Base-by-base conservation (phyloP, 2,888 invertebrate species). In the Drosophila nr. perissopoda region DNA sequence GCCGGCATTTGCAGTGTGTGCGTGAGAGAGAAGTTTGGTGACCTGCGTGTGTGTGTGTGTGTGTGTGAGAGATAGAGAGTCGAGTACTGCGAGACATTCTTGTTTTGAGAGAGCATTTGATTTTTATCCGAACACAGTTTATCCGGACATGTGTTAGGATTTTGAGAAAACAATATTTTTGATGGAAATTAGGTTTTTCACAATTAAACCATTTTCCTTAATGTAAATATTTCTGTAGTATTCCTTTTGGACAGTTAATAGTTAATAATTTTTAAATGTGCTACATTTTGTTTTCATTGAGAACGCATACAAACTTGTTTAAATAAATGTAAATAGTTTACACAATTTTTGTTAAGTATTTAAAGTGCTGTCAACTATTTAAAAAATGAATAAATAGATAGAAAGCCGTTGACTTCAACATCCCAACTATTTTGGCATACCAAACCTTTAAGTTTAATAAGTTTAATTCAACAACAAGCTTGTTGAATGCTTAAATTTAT, bases 1-100 rank as follows among this genome's bases (percentile, higher is more conserved):
- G 88, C 87, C 87, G 91, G 87, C 87, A 90, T 90, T 84, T 73
- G 49, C 6, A n/a, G 45, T 66, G 51, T 48, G 31, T 65, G 58
- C 31, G 58, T 59, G 76, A 40, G 67, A 52, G 65, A 36, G 67
- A 7, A 31, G 29, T 42, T 31, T 33, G 36, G 29, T 45, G 33
- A 38, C 33, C 2, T 40, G 27, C 21, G 33, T 56, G 34, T 29
- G 21, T 57, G 51, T 63, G 58, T 68, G 48, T 48, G 67, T 65
- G 65, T 11, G 57, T 29, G 33, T 31, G 31, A 31, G 64, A 48
- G 63, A 33, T 29, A 38, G 45, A 53, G 53, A 27, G 45, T n/a
- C 40, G 60, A 40, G 36, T 31, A 29, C 42, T 31, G 31, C 25
- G 63, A 60, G 79, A 68, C 66, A 18, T 51, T 62, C 21, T 52